Conservation (phyloP, 2,797 vertebrate species). For the Enteromius afrohamiltoni region DNA sequence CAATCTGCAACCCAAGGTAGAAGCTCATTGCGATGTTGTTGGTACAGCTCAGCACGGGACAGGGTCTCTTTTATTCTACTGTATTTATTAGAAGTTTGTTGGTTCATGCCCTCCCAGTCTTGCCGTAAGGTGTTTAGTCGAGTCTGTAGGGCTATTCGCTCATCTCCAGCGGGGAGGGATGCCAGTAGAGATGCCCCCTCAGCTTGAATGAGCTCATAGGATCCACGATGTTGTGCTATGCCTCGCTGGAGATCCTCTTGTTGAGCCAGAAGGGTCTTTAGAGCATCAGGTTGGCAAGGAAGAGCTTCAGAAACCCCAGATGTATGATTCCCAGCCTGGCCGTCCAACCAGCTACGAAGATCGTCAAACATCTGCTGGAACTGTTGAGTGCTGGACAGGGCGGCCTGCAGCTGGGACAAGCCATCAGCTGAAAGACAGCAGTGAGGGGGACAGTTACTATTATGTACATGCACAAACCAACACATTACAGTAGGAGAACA, state of each 20-base stretch:
- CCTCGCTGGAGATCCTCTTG: slow-evolving; percentile 90
- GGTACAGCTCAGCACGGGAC: slow-evolving; percentile 88
- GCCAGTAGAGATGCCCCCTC: slow-evolving; percentile 89
- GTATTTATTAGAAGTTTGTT: slow-evolving; percentile 80
- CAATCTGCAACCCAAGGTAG: slow-evolving; percentile 88
- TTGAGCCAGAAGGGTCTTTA: slow-evolving; percentile 85
- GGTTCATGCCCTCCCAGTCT: slow-evolving; percentile 91
- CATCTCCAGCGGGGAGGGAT: slow-evolving; percentile 86
- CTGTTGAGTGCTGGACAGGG: slow-evolving; percentile 95
- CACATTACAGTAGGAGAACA: not conserved
- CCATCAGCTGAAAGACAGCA: slow-evolving; percentile 83
- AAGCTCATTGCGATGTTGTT: slow-evolving; percentile 84
- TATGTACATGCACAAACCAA: not conserved
- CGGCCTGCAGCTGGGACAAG: slow-evolving; percentile 92
- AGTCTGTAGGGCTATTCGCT: slow-evolving; percentile 84
- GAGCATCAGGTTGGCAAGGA: slow-evolving; percentile 84
- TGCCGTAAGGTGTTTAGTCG: slow-evolving; percentile 83
- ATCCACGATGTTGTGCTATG: slow-evolving; percentile 90
- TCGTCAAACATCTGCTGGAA: slow-evolving; percentile 99
- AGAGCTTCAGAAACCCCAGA: slow-evolving; percentile 74
- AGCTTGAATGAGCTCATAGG: slow-evolving; percentile 92
- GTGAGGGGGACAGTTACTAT: not conserved
- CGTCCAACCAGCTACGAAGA: slow-evolving; percentile 90
- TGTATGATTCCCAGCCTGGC: slow-evolving; percentile 76
- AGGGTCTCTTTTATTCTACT: slow-evolving; percentile 83